These are phyloP conservation scores for Cinara cedri DNA, from an alignment of 2,888 invertebrate genomes.

Conservation along the genomic window DNA sequence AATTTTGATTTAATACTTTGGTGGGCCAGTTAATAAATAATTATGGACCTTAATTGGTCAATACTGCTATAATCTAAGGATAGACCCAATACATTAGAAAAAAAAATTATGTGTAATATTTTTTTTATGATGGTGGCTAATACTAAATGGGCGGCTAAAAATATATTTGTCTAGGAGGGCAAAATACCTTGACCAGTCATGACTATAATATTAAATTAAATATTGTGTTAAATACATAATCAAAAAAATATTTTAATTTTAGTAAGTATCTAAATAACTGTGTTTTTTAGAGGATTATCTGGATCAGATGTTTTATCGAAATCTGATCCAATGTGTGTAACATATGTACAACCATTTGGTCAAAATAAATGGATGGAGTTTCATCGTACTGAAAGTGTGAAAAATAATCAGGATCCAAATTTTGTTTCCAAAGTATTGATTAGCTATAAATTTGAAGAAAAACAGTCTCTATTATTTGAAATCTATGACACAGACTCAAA, in stretches of 20 bases:
- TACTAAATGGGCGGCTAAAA: too few relatives aligned
- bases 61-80: too few relatives aligned
- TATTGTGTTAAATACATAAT: too few relatives aligned
- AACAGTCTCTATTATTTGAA: constrained; percentile 67
- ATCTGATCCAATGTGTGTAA: constrained; percentile 67
- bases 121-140: too few relatives aligned
- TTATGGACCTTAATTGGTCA: too few relatives aligned
- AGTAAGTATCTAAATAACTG: not conserved
- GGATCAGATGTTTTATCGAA: constrained; percentile 67
- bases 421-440: constrained; percentile 67
- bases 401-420: constrained; percentile 65
- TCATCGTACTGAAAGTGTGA: constrained; percentile 64
- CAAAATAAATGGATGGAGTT: constrained; percentile 63
- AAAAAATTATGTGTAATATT: too few relatives aligned
- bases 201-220: too few relatives aligned
- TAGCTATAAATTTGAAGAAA: constrained; percentile 68
- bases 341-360: constrained; percentile 63
- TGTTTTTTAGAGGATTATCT: constrained; percentile 63
- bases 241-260: not conserved
- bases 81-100: too few relatives aligned
- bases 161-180: too few relatives aligned
- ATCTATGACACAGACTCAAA: constrained; percentile 64
- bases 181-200: too few relatives aligned
- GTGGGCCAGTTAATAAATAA: too few relatives aligned
- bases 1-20: too few relatives aligned